These are phyloP conservation scores for Chiloscyllium plagiosum DNA, from an alignment of 2,113 vertebrate species.

Conservation along the genomic window DNA sequence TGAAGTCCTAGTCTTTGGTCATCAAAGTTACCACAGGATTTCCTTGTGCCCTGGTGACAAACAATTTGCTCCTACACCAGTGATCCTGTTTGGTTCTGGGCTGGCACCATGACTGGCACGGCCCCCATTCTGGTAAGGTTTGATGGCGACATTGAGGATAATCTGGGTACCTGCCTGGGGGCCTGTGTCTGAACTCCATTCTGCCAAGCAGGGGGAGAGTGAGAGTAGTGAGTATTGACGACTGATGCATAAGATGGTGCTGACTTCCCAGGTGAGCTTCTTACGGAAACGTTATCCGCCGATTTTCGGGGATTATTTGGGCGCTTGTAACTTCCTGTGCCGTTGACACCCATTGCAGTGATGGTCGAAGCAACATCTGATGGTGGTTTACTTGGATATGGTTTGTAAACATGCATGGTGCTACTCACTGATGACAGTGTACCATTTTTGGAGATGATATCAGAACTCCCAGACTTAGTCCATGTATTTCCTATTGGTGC, in stretches of 20 bases:
- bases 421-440: slow-evolving; percentile 73
- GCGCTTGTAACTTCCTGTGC: slow-evolving; percentile 56
- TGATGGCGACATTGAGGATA: slow-evolving; percentile 54
- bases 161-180: slow-evolving; percentile 44
- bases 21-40: neutral
- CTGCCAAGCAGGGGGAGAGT: slow-evolving; percentile 48
- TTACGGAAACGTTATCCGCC: slow-evolving; percentile 44
- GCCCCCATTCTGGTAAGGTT: slow-evolving; percentile 74
- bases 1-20: neutral
- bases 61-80: slow-evolving; percentile 61
- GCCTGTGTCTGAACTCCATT: slow-evolving; percentile 58
- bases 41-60: neutral
- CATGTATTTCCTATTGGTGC: slow-evolving; percentile 77
- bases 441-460: slow-evolving; percentile 78
- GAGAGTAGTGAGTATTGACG: slow-evolving; percentile 42
- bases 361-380: slow-evolving; percentile 67
- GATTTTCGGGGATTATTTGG: slow-evolving; percentile 42
- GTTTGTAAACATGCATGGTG: slow-evolving; percentile 59
- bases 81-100: slow-evolving; percentile 79
- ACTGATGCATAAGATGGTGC: slow-evolving; percentile 54
- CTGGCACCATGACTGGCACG: slow-evolving; percentile 78
- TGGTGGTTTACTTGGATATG: slow-evolving; percentile 55
- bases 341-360: slow-evolving; percentile 53
- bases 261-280: slow-evolving; percentile 51
- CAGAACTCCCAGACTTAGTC: slow-evolving; percentile 72